Conservation (phyloP, 1,140 invertebrate genomes). For the Chrysopa pallens region DNA sequence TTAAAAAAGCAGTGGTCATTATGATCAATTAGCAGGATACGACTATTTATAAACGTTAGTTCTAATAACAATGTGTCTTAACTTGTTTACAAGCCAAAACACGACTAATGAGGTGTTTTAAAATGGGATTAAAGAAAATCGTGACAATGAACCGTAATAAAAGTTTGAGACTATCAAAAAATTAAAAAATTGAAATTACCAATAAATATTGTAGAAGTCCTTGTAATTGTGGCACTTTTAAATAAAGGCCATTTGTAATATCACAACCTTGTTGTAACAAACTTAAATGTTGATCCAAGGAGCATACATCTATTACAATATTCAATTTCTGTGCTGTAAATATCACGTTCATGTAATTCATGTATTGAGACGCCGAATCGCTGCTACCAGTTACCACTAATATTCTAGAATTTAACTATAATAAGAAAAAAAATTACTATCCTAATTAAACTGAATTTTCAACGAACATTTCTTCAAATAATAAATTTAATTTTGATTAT, state of each 20-base stretch:
- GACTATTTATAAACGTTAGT: too few relatives aligned
- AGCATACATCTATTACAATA: slow-evolving; percentile 84
- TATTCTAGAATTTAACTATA: slow-evolving; percentile 52
- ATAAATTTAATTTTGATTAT: too few relatives aligned
- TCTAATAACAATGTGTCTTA: too few relatives aligned
- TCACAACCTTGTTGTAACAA: slow-evolving; percentile 90
- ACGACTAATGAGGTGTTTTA: background rate
- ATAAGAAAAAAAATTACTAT: background rate
- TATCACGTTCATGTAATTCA: slow-evolving; percentile 97
- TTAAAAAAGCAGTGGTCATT: too few relatives aligned
- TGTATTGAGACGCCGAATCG: slow-evolving; percentile 86
- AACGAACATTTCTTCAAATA: too few relatives aligned
- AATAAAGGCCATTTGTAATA: slow-evolving; percentile 82
- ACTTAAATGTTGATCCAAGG: slow-evolving; percentile 77
- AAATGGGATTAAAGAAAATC: too few relatives aligned
- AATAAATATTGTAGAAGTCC: slow-evolving; percentile 87
- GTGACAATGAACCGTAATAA: too few relatives aligned
- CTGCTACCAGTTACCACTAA: slow-evolving; percentile 75
- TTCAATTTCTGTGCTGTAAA: slow-evolving; percentile 86
- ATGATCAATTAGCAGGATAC: too few relatives aligned
- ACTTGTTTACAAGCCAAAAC: background rate
- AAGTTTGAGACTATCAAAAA: background rate
- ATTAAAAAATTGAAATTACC: slow-evolving; percentile 27
- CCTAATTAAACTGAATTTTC: too few relatives aligned
- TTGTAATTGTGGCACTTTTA: slow-evolving; percentile 58